Conservation (phyloP, 2,888 invertebrate species). For the Himalopsyche japonica region DNA sequence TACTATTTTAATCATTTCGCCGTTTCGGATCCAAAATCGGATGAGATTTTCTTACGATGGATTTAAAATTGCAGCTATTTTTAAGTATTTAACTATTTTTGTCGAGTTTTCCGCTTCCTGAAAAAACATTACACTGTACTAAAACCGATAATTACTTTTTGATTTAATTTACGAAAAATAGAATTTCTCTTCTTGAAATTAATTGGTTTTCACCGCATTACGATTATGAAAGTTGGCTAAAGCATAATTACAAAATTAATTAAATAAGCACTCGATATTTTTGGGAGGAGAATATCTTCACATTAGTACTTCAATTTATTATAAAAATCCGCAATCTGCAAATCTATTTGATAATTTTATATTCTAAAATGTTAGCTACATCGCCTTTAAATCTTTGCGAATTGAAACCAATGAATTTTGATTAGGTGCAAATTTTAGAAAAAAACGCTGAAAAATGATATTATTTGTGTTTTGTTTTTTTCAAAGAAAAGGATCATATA, state of each 20-base stretch:
- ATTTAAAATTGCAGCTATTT: no score
- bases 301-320: not conserved
- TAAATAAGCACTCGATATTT: not conserved
- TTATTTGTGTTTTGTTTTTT: no score
- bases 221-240: not conserved
- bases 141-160: no score
- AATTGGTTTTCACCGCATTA: not conserved
- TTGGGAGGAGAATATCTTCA: not conserved
- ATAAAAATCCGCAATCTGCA: not conserved
- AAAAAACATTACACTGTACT: no score
- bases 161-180: not conserved
- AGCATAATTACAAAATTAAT: not conserved
- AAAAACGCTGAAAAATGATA: no score
- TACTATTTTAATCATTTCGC: no score
- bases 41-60: no score
- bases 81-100: no score
- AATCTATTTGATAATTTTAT: not conserved
- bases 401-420: not conserved
- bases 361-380: not conserved
- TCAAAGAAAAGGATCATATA: no score
- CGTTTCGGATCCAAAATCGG: no score
- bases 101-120: no score
- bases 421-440: not conserved
- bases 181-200: not conserved
- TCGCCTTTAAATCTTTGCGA: not conserved